These are phyloP conservation scores for Dallia pectoralis DNA, from an alignment of 2,797 vertebrate species.

Conservation along the genomic window DNA sequence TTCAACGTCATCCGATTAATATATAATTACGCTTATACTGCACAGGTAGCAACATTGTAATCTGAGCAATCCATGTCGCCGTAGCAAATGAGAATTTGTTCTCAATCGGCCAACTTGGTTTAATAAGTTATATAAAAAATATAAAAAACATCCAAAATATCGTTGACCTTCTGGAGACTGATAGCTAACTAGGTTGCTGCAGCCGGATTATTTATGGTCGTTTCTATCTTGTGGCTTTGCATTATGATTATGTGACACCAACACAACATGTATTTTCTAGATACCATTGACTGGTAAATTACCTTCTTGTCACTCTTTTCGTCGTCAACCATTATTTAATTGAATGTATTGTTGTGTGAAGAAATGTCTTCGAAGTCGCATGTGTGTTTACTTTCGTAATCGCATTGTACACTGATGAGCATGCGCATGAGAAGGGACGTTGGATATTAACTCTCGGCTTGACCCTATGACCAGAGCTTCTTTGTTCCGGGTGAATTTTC, in stretches of 20 bases:
- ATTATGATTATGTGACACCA: too few species aligned
- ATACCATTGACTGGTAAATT: not conserved
- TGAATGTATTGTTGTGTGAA: accelerated
- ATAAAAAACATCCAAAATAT: not conserved
- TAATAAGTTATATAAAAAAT: too few species aligned
- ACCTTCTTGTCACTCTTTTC: constrained; percentile 55
- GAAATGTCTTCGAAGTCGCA: accelerated
- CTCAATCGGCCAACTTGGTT: too few species aligned
- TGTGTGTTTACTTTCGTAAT: not conserved
- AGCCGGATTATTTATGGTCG: too few species aligned
- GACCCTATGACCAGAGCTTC: not conserved
- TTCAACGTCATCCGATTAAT: too few species aligned
- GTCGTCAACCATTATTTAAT: constrained; percentile 47
- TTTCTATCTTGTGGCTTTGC: too few species aligned
- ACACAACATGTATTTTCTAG: not conserved
- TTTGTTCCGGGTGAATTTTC: not conserved
- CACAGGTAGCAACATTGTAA: too few species aligned
- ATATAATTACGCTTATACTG: too few species aligned
- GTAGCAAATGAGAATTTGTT: too few species aligned
- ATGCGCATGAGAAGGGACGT: not conserved
- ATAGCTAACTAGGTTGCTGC: not conserved
- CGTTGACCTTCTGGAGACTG: not conserved
- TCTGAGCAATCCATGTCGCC: too few species aligned
- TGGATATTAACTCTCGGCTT: not conserved
- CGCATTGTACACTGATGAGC: not conserved